Base-by-base conservation (phyloP, 2,888 invertebrate species). In the Idaea straminata region DNA sequence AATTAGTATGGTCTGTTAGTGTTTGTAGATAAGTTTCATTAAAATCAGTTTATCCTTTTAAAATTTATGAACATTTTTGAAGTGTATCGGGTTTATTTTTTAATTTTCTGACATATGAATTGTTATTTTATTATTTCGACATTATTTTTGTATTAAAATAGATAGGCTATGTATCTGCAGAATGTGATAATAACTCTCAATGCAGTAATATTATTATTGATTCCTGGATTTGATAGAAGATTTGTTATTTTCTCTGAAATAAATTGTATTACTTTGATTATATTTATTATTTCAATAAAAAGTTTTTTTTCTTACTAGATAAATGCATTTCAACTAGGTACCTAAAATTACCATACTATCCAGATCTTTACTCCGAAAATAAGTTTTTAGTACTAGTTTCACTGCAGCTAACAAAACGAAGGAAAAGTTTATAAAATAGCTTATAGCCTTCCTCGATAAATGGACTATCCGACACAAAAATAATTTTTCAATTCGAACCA, bases 281-380 rank as follows among this genome's bases (percentile, higher is more conserved):
- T 87, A 87, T 87, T 86, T 87, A 86, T 87, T 87, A 86, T 86
- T 87, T 86, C 79, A 77, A 83, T 78, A 79, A 69, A 65, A 36
- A 10, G 13, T 35, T 61, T 57, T 25, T 25, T 25, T 25, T 25
- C 25, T 25, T 25, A 25, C 25, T 25, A 25, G 25, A 3, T 25
- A 25, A 1, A 25, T n/a, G n/a, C n/a, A n/a, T n/a, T 2, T 25
- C 25, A 25, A 25, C 25, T 25, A 25, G 25, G 25, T 25, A 25
- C 25, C 25, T 25, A 25, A 1, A 25, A 25, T 1, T 25, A 25
- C 25, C 25, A 25, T 25, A n/a, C n/a, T n/a, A n/a, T n/a, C n/a
- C n/a, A 25, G 25, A 25, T 25, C 1, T 25, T 25, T 25, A 2
- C 3, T 25, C 25, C 25, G 3, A 25, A 25, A 25, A 25, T 25